These are phyloP conservation scores for Heliconius nattereri DNA, from an alignment of 1,140 invertebrate genomes.

Conservation along the genomic window DNA sequence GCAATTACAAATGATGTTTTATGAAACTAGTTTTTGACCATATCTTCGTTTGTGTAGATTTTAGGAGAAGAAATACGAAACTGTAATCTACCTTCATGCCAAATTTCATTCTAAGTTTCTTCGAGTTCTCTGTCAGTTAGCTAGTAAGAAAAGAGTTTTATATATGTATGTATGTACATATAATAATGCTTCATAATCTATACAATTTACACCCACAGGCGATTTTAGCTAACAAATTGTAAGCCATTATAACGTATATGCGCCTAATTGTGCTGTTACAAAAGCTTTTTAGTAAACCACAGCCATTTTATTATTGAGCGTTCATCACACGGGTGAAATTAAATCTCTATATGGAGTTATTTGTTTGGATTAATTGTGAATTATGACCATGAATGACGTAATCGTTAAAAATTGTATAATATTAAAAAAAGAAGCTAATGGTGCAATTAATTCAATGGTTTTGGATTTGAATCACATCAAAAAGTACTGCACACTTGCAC, in stretches of 20 bases:
- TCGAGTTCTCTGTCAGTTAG: not conserved
- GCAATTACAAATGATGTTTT: not conserved
- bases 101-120: not conserved
- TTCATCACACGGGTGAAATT: not conserved
- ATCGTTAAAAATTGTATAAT: not conserved
- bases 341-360: not conserved
- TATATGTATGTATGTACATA: not conserved
- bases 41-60: too few species aligned
- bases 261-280: constrained; percentile 2
- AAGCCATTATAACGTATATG: not conserved
- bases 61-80: too few species aligned
- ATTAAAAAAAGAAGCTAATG: not conserved
- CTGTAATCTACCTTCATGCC: too few species aligned
- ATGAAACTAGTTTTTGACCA: not conserved
- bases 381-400: not conserved
- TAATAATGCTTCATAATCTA: not conserved
- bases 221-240: constrained; percentile 11
- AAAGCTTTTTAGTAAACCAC: constrained; percentile 3
- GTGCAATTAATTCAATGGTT: not conserved
- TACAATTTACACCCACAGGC: constrained; percentile 1
- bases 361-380: not conserved
- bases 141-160: too few species aligned
- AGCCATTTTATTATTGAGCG: not conserved
- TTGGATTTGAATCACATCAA: too few species aligned
- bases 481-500: too few species aligned